Evolutionary conservation across 2,888 invertebrate species (phyloP).

Genomic region (Drosophila sordidapex): DNA sequence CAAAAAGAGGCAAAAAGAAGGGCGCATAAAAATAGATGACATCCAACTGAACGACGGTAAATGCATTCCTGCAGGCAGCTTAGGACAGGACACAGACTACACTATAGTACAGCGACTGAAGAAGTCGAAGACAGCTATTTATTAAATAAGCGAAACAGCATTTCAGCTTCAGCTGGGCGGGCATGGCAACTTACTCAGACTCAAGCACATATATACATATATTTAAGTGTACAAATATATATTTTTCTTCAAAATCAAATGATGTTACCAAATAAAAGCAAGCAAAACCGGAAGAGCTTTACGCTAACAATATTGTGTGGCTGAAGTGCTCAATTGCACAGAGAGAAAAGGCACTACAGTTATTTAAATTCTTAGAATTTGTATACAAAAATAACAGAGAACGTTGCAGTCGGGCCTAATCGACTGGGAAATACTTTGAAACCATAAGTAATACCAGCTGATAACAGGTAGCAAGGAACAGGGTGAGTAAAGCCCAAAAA

Average conservation of each 20-base stretch:
- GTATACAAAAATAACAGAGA: neutral
- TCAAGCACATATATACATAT: neutral
- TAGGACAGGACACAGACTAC: constrained; percentile 17
- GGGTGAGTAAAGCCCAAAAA: neutral
- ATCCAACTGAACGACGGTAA: constrained; percentile 49
- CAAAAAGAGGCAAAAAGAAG: constrained; percentile 21
- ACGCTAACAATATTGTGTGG: neutral
- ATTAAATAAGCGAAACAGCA: constrained; percentile 45
- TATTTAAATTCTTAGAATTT: neutral
- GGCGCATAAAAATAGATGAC: constrained; percentile 51
- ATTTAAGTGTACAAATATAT: neutral
- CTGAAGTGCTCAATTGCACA: constrained; percentile 8
- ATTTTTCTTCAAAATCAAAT: neutral
- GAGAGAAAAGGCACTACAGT: neutral
- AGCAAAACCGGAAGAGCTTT: constrained; percentile 3
- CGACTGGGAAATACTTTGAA: too few relatives aligned
- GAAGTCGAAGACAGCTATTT: constrained; percentile 38
- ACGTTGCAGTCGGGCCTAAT: too few relatives aligned
- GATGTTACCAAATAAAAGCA: constrained; percentile 9
- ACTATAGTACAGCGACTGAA: constrained; percentile 10
- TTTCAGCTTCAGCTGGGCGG: constrained; percentile 14
- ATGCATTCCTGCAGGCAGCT: constrained; percentile 53
- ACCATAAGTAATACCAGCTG: too few relatives aligned
- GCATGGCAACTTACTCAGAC: neutral
- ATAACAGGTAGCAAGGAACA: neutral